Evolutionary conservation across 2,888 invertebrate species (phyloP).

Genomic region (Apodemia duryi): DNA sequence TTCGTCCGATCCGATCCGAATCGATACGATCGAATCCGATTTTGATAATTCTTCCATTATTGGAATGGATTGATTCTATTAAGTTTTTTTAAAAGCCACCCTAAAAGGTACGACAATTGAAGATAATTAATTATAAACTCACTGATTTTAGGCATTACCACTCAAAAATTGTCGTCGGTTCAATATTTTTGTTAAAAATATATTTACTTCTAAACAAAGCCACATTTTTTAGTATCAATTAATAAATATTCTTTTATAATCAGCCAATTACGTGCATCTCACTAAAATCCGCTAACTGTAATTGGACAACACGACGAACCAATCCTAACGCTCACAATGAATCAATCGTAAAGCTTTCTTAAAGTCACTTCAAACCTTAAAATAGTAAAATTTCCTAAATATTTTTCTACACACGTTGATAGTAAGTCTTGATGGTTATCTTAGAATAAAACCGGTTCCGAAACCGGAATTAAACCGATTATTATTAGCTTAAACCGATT

Average conservation of each 20-base stretch:
- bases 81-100: no score
- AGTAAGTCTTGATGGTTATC: neutral
- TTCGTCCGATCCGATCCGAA: no score
- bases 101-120: no score
- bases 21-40: no score
- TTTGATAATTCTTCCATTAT: no score
- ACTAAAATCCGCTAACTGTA: neutral
- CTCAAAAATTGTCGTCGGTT: no score
- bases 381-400: constrained; percentile 11
- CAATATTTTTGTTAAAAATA: no score
- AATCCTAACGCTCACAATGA: constrained; percentile 4
- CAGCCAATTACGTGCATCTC: neutral
- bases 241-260: neutral
- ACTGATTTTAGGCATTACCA: no score
- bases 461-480: neutral
- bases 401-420: constrained; percentile 8
- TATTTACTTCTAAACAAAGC: no score
- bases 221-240: no score
- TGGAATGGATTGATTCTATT: no score
- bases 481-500: neutral
- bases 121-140: no score
- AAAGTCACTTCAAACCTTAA: neutral
- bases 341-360: constrained; percentile 10
- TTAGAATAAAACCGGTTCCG: neutral
- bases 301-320: constrained; percentile 3